Evolutionary conservation across 1,140 invertebrate species (phyloP).

Genomic region (Lerema accius): DNA sequence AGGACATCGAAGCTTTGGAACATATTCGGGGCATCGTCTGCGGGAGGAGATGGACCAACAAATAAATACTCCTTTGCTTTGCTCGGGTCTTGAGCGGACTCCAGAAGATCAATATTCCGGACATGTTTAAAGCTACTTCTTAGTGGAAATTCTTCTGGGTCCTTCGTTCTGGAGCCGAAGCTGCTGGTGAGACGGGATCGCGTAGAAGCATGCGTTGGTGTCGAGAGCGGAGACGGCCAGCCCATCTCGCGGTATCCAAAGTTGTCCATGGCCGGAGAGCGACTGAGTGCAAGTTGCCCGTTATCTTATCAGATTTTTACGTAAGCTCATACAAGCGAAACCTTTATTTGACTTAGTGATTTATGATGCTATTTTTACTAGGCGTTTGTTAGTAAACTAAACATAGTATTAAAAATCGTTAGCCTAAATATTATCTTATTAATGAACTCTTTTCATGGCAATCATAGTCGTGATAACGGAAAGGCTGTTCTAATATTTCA

Average conservation of each 20-base stretch:
- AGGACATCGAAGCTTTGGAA: slow-evolving; percentile 85
- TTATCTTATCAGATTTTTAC: slow-evolving; percentile 72
- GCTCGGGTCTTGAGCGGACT: slow-evolving; percentile 60
- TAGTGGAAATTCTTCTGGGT: slow-evolving; percentile 69
- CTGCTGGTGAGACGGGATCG: slow-evolving; percentile 55
- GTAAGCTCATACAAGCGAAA: slow-evolving; percentile 48
- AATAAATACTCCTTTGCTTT: slow-evolving; percentile 83
- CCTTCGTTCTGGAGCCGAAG: slow-evolving; percentile 55
- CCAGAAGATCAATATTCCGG: slow-evolving; percentile 68
- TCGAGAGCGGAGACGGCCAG: slow-evolving; percentile 65
- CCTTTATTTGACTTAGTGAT: slow-evolving; percentile 62
- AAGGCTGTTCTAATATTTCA: no score
- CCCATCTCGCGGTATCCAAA: slow-evolving; percentile 79
- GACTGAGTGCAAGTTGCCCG: slow-evolving; percentile 39
- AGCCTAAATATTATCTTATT: no score
- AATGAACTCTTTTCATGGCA: no score
- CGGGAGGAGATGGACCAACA: slow-evolving; percentile 84
- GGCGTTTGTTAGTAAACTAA: slow-evolving; percentile 47
- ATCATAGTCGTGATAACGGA: no score
- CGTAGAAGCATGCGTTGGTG: slow-evolving; percentile 50
- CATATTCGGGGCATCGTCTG: slow-evolving; percentile 85
- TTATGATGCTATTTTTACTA: slow-evolving; percentile 71
- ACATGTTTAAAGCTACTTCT: slow-evolving; percentile 65
- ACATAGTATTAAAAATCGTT: no score
- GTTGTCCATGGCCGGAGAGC: slow-evolving; percentile 61